Base-by-base conservation (phyloP, 2,888 invertebrate genomes). In the Metalampra italica region DNA sequence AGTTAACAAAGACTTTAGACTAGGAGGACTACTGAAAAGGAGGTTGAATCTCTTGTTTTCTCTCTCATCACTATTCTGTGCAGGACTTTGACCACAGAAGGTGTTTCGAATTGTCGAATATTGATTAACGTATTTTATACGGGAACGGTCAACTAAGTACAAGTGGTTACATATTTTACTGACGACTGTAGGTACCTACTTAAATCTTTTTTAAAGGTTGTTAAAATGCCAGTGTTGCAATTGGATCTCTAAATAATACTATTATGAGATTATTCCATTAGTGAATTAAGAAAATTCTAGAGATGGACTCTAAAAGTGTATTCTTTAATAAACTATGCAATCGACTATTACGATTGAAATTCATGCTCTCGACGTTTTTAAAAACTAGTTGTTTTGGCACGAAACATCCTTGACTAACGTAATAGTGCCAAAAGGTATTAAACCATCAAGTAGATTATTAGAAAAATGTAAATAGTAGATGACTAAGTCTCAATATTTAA, bases 261-360 rank as follows among this genome's bases (percentile, higher is more conserved):
- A 76, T 69, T 76, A 75, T 80, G 86, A 85, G 85, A 86, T 85
- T 85, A 89, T 88, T 89, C 88, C 88, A 89, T 84, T 89, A 89
- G 87, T 76, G 76, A 82, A 76, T 75, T 87, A 89, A 84, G 87
- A 62, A 70, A 67, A 58, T 62, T 59, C 59, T 62, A 57, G 53
- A 47, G 51, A 49, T 53, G 47, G 49, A 46, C 48, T 47, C 34
- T 48, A 15, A 42, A 49, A 41, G 43, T 39, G 43, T 51, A 39
- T 49, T 50, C 15, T 44, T 9, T n/a, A 42, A 45, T 39, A 32
- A 50, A 50, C 50, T 51, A 51, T 46, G 40, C 43, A 39, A 39
- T 39, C 39, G 41, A 30, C 22, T 34, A n/a, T 36, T n/a, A 30
- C 34, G 34, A 11, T 39, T 7, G 39, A 15, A 46, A 15, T 39